Evolutionary conservation across 2,888 invertebrate species (phyloP).

Genomic region (Cheilosia variabilis): DNA sequence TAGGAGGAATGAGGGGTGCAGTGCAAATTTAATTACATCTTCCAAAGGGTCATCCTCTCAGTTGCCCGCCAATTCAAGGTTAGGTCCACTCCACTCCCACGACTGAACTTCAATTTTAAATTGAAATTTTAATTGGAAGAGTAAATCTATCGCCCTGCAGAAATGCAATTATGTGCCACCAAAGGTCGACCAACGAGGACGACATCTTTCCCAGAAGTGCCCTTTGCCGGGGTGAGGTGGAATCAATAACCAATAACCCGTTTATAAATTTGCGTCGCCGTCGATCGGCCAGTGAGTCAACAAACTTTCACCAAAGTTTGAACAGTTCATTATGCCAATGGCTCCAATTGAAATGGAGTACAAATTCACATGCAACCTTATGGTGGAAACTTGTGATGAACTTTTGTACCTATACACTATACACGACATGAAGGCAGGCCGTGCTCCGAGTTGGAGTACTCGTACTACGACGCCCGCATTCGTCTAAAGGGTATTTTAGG

Average conservation of each 20-base stretch:
- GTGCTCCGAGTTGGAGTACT: conserved; percentile 21
- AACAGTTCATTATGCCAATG: conserved; percentile 70
- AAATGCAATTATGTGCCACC: conserved; percentile 11
- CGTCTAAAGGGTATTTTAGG: conserved; percentile 52
- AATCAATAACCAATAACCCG: conserved; percentile 54
- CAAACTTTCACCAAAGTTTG: conserved; percentile 64
- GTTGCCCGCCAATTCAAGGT: conserved; percentile 24
- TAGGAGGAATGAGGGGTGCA: background rate
- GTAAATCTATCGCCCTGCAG: conserved; percentile 28
- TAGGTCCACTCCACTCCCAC: background rate
- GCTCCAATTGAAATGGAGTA: conserved; percentile 69
- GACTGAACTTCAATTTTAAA: background rate
- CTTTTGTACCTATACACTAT: conserved; percentile 52
- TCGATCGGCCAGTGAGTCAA: conserved; percentile 42
- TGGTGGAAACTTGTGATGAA: conserved; percentile 60
- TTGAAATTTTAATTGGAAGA: conserved; percentile 42
- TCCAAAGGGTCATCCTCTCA: background rate
- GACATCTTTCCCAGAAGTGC: background rate
- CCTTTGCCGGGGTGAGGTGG: background rate
- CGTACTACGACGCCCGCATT: conserved; percentile 19
- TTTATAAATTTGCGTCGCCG: conserved; percentile 35
- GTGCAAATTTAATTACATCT: conserved; percentile 27
- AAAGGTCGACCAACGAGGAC: conserved; percentile 1
- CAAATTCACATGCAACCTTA: conserved; percentile 63
- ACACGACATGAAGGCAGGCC: conserved; percentile 15